Base-by-base conservation (phyloP, 2,113 vertebrate species). In the Petrocephalus microphthalmus region DNA sequence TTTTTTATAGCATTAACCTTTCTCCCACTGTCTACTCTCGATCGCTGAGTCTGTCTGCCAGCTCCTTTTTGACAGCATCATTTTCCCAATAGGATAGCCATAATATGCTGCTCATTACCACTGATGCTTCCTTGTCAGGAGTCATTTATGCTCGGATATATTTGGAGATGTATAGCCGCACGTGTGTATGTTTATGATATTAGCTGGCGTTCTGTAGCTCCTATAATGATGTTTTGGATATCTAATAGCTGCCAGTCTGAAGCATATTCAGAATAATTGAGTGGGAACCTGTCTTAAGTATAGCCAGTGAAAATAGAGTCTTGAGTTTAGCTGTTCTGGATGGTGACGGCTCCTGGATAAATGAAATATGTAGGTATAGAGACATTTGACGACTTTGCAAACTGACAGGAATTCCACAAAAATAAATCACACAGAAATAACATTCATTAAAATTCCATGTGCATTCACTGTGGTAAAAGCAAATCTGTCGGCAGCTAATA, bases 381-480 rank as follows among this genome's bases (percentile, higher is more conserved):
- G 49, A 85, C 17, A 64, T 57, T 37, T 51, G 11, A 29, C 42
- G 20, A 64, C 33, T 87, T 29, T 20, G n/a, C 33, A 51, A 87
- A 22, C 56, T 64, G 57, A 64, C 60, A 85, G 52, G 56, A 60
- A 45, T 37, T 11, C 54, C 33, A 37, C 37, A 22, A 42, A 45
- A 22, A 42, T 45, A 60, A 86, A 57, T 37, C 85, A 64, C n/a
- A 45, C 37, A 37, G 19, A 64, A 86, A 85, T 86, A 57, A 86
- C 33, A 60, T 60, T 86, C 53, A 64, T 86, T 86, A 86, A 86
- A 57, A 60, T 86, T 86, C 85, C 19, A 22, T 86, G 37, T 57
- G 54, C 33, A 29, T 42, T 64, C 56, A 60, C 29, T 20, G 33
- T 60, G 85, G 85, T 60, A n/a, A 54, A 85, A 22, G 54, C 53